These are phyloP conservation scores for Rallus crepitans DNA, from an alignment of 2,797 vertebrate species.

Conservation along the genomic window DNA sequence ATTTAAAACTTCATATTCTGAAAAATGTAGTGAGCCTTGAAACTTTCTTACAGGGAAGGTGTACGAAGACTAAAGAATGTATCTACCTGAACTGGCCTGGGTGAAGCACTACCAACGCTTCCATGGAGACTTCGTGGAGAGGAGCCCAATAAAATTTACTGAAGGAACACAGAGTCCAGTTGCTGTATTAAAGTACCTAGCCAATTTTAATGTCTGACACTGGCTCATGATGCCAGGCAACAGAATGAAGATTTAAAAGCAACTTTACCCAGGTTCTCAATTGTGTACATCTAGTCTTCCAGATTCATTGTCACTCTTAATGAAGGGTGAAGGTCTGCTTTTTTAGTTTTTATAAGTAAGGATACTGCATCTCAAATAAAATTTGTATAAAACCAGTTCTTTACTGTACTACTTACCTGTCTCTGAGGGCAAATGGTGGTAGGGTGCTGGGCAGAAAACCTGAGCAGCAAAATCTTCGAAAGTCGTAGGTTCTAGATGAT, in stretches of 20 bases:
- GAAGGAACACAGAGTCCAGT: background rate
- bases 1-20: slow-evolving; percentile 22
- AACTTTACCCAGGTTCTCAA: background rate
- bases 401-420: slow-evolving; percentile 82
- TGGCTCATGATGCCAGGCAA: background rate
- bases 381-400: background rate
- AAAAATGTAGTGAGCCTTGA: background rate
- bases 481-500: slow-evolving; percentile 94
- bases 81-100: background rate
- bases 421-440: slow-evolving; percentile 89
- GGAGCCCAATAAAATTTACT: background rate
- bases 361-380: slow-evolving; percentile 79
- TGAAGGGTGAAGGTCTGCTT: background rate
- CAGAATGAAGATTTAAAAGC: background rate
- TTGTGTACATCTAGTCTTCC: background rate
- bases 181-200: background rate
- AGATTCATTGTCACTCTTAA: background rate
- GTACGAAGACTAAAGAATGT: background rate
- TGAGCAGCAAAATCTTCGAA: slow-evolving; percentile 98
- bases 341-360: slow-evolving; percentile 70
- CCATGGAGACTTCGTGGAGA: background rate
- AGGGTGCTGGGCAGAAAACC: slow-evolving; percentile 96
- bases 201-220: background rate
- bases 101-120: background rate
- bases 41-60: background rate